Evolutionary conservation across 2,888 invertebrate species (phyloP), one percentile per base, ranked within the genome.

Genomic region (Phaedon cochleariae): DNA sequence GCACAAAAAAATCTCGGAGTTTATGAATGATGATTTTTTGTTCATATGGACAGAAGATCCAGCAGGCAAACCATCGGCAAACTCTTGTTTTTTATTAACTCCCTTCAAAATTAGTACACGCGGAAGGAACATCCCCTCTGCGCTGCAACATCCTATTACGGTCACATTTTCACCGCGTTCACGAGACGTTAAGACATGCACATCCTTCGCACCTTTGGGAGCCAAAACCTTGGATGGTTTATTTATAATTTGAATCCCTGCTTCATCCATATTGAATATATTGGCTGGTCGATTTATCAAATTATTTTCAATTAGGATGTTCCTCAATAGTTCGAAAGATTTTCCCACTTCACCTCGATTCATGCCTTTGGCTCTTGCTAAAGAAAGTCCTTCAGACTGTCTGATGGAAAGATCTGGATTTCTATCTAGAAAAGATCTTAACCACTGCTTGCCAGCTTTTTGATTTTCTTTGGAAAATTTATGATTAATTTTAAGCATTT

Each of bases 131-230:
- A n/a, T 45, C 10, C 22, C 26, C 26, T 58, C 46, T 45, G 9
- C 48, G 17, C 20, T 48, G 2, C 6, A 10, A 48, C 48, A 48
- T 9, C n/a, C n/a, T n/a, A 63, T 51, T 17, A 63, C 54, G 15
- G 53, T 41, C 2, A 65, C 34, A 21, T 20, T 65, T 46, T 62
- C 65, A 12, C 59, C 59, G 41, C 26, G 12, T 53, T 65, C 62
- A n/a, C 18, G 7, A 12, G 59, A 59, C 9, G 49, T 65, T 2
- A 65, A 12, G 9, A 52, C 41, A 46, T 62, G 62, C 2, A 65
- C 62, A 62, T 58, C 52, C 17, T 62, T 65, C 12, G 51, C 26
- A 20, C 58, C 58, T 53, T 65, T 62, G 1, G 18, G 12, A 9
- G 61, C 57, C 26, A 57, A 4, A 10, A 64, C 60, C 15, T 31